A percentile compares a stretch with the other conserved stretches of the same genome.
These are phyloP conservation scores for Dendrolimus pini DNA, from an alignment of 2,888 invertebrate genomes.

Conservation along the genomic window DNA sequence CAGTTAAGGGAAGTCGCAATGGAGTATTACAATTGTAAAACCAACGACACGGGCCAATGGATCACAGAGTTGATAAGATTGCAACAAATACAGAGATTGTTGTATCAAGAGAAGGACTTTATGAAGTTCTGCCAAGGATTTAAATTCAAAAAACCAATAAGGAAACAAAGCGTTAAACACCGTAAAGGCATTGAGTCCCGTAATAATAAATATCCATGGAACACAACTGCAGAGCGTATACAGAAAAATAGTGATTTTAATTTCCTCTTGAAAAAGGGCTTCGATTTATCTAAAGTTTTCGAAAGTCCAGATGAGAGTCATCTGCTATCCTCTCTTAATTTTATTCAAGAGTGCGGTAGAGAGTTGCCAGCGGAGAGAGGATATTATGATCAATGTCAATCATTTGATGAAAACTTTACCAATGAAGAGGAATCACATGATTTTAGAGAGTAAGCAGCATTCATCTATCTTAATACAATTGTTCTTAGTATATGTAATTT, in stretches of 20 bases:
- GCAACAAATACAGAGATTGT: conserved; percentile 54
- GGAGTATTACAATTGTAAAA: conserved; percentile 82
- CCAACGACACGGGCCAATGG: conserved; percentile 66
- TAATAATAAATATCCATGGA: conserved; percentile 64
- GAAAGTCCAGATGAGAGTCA: conserved; percentile 36
- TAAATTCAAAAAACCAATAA: conserved; percentile 40
- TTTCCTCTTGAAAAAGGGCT: conserved; percentile 50
- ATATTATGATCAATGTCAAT: conserved; percentile 51
- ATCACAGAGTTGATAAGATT: conserved; percentile 57
- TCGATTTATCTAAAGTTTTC: conserved; percentile 39
- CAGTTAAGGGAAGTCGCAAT: conserved; percentile 84
- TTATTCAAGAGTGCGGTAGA: conserved; percentile 46
- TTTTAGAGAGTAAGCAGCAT: conserved; percentile 34
- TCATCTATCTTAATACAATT: neutral
- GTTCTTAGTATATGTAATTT: neutral
- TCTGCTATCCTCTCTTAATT: conserved; percentile 38
- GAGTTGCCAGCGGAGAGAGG: conserved; percentile 50
- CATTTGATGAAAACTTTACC: conserved; percentile 36
- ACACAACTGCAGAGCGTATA: conserved; percentile 46
- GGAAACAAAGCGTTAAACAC: conserved; percentile 26
- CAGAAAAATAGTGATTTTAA: conserved; percentile 43
- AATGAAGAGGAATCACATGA: conserved; percentile 27
- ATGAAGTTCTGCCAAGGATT: conserved; percentile 51
- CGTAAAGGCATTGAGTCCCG: conserved; percentile 48
- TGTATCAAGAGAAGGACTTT: conserved; percentile 58